Evolutionary conservation across 2,797 vertebrate species (phyloP).

Genomic region (Leptoclinus maculatus): DNA sequence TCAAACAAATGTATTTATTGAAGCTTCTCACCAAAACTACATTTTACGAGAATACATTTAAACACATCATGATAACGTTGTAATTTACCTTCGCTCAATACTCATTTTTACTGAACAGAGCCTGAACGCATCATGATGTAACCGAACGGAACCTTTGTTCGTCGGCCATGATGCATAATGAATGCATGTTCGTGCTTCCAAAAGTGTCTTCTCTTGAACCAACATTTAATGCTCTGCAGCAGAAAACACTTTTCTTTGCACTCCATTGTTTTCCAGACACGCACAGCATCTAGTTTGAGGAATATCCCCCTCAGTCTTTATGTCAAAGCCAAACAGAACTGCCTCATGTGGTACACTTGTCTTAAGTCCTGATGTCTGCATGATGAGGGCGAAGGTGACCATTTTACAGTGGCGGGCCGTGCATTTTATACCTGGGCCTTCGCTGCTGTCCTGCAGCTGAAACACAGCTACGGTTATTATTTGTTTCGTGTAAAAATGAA

Average conservation of each 20-base stretch:
- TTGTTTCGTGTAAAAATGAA: no score
- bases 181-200: not conserved
- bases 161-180: not conserved
- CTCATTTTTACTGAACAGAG: not conserved
- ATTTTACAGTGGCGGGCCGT: no score
- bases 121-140: not conserved
- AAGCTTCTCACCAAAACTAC: no score
- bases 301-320: not conserved
- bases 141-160: not conserved
- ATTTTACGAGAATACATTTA: no score
- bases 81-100: no score
- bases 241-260: not conserved
- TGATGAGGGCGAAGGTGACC: not conserved
- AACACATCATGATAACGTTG: no score
- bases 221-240: not conserved
- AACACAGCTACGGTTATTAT: no score
- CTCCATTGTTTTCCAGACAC: not conserved
- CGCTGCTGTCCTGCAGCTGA: no score
- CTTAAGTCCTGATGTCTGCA: not conserved
- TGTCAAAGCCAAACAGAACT: not conserved
- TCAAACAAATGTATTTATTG: no score
- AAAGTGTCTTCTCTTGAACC: not conserved
- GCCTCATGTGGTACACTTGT: not conserved
- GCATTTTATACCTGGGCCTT: no score
- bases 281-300: not conserved